Evolutionary conservation across 1,140 invertebrate genomes (phyloP), one percentile per base, ranked within the genome.

Genomic region (Drosophila bipectinata): DNA sequence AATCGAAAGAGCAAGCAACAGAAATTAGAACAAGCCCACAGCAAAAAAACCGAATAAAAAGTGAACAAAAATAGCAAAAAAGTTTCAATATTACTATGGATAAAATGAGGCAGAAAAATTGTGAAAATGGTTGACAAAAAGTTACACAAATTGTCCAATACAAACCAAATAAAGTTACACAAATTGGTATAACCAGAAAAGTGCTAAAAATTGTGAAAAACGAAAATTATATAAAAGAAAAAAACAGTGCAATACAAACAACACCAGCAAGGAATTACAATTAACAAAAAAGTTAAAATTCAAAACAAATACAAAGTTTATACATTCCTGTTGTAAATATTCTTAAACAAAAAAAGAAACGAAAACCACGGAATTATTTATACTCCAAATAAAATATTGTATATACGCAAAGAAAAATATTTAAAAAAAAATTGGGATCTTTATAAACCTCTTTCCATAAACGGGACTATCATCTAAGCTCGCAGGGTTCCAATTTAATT

Each of bases 51-150:
- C 55, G 60, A 44, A 52, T 63, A 61, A 55, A 60, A 61, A 79
- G 60, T 52, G 80, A 73, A 71, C 34, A 54, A 26, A 72, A 61
- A 32, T 52, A 37, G 39, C 15, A 49, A 37, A 34, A 59, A 60
- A 47, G 47, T 51, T 24, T 7, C 69, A 66, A 58, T 41, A 51
- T 58, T 39, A 60, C 58, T 52, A 57, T 62, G 45, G 59, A 53
- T 63, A 88, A 88, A 83, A 88, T 83, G 83, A 63, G 55, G 51
- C 53, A 53, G 48, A 88, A 83, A 88, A 88, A 83, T 83, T 88
- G 83, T 88, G 83, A 88, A 88, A 88, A 88, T 83, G 83, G 83
- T 88, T 88, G 76, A 87, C 71, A 76, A 82, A 83, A 57, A 69
- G 63, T 57, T 62, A 6, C 64, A 49, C 37, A 62, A 87, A 75